phyloP scores from a whole-genome alignment of 2,888 invertebrate species.

The Caenorhabditis drosophilae region DNA sequence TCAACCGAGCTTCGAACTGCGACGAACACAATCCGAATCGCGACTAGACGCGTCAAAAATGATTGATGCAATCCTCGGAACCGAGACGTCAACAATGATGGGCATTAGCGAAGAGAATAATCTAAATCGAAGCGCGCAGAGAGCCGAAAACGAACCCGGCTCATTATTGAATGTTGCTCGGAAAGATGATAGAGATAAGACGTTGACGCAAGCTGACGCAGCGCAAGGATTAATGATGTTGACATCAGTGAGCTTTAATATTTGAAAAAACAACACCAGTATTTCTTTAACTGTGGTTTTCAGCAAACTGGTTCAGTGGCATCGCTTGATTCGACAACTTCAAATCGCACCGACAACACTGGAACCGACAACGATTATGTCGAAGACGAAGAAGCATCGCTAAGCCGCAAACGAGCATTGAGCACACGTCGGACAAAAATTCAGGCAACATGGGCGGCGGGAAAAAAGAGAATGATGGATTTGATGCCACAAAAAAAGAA shows the following conservation, averaged over 20 bases:
- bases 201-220: conserved; percentile 35
- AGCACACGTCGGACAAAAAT: conserved; percentile 33
- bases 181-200: conserved; percentile 36
- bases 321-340: conserved; percentile 34
- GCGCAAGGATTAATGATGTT: conserved; percentile 26
- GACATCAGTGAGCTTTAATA: conserved; percentile 11
- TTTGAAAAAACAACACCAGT: conserved; percentile 14
- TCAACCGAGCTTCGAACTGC: conserved; percentile 51
- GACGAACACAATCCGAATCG: conserved; percentile 43
- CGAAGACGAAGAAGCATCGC: conserved; percentile 17
- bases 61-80: conserved; percentile 30
- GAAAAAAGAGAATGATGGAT: conserved; percentile 44
- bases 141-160: too few species aligned
- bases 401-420: conserved; percentile 27
- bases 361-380: conserved; percentile 24
- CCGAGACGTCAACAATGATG: conserved; percentile 18
- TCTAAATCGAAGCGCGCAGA: too few species aligned
- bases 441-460: conserved; percentile 47
- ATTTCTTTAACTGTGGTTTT: too few species aligned
- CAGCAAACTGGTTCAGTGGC: conserved; percentile 40
- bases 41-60: conserved; percentile 31
- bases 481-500: conserved; percentile 41
- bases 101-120: conserved; percentile 22
- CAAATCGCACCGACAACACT: conserved; percentile 41
- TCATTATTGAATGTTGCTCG: conserved; percentile 7